Evolutionary conservation across 2,888 invertebrate species (phyloP).

Genomic region (Tenthredo distinguenda): DNA sequence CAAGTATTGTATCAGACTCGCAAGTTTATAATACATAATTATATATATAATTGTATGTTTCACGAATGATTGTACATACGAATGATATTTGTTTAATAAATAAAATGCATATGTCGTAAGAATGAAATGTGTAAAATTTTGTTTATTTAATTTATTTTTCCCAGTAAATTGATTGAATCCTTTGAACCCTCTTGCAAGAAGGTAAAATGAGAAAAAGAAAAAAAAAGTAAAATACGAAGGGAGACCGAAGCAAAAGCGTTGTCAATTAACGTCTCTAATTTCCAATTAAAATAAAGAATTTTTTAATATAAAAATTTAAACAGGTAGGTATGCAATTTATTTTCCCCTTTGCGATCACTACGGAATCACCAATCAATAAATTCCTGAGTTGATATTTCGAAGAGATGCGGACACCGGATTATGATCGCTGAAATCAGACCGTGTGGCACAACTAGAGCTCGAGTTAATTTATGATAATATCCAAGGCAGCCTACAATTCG

Average conservation of each 20-base stretch:
- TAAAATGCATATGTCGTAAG: constrained; percentile 51
- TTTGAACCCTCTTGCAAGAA: neutral
- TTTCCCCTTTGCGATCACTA: neutral
- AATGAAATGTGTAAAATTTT: constrained; percentile 12
- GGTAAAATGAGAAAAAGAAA: neutral
- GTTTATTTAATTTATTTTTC: neutral
- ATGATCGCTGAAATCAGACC: neutral
- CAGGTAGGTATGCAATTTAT: neutral
- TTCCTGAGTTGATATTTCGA: neutral
- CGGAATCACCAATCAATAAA: constrained; percentile 7
- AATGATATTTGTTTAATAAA: constrained; percentile 50
- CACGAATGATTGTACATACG: constrained; percentile 50
- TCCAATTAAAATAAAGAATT: neutral
- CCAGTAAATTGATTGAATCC: neutral
- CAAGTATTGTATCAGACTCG: constrained; percentile 43
- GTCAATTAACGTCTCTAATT: neutral
- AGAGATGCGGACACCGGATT: neutral
- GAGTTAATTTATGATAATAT: constrained; percentile 36
- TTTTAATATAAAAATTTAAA: neutral
- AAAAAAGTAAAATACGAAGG: neutral
- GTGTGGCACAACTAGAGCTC: neutral
- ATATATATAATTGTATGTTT: constrained; percentile 47
- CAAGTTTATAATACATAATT: constrained; percentile 40
- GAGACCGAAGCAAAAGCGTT: neutral
- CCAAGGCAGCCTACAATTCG: neutral